Evolutionary conservation across 2,888 invertebrate genomes (phyloP).

Genomic region (Ornithoptera priamus): DNA sequence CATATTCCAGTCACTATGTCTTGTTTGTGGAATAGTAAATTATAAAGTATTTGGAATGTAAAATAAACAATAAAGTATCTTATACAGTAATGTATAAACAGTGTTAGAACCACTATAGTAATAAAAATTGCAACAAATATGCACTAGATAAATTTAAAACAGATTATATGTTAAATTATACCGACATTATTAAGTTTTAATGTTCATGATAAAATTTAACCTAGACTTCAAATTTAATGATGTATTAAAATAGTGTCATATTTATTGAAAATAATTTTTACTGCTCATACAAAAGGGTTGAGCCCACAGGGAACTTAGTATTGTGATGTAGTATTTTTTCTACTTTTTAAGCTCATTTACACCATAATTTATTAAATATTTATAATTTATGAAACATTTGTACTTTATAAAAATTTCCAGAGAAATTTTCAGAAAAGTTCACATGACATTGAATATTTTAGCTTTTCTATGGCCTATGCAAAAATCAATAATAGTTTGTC

Average conservation of each 20-base stretch:
- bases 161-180: slow-evolving; percentile 12
- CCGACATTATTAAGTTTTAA: slow-evolving; percentile 6
- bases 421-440: slow-evolving; percentile 8
- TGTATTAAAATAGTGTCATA: slow-evolving; percentile 17
- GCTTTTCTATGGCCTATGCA: slow-evolving; percentile 28
- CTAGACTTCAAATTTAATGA: slow-evolving; percentile 28
- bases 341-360: slow-evolving; percentile 31
- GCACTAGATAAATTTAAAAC: slow-evolving; percentile 17
- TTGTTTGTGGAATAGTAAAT: slow-evolving; percentile 81
- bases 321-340: slow-evolving; percentile 33
- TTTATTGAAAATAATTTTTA: slow-evolving; percentile 29
- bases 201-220: slow-evolving; percentile 15
- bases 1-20: slow-evolving; percentile 84
- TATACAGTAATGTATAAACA: slow-evolving; percentile 54
- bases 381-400: slow-evolving; percentile 6
- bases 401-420: slow-evolving; percentile 15
- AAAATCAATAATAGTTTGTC: slow-evolving; percentile 17
- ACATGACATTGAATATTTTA: slow-evolving; percentile 9
- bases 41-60: slow-evolving; percentile 46
- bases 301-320: slow-evolving; percentile 31
- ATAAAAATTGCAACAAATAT: slow-evolving; percentile 21
- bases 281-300: slow-evolving; percentile 30
- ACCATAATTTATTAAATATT: slow-evolving; percentile 30
- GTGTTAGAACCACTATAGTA: slow-evolving; percentile 57
- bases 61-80: slow-evolving; percentile 51